Base-by-base conservation (phyloP, 2,797 vertebrate genomes). In the Percopsis omiscomaycus region DNA sequence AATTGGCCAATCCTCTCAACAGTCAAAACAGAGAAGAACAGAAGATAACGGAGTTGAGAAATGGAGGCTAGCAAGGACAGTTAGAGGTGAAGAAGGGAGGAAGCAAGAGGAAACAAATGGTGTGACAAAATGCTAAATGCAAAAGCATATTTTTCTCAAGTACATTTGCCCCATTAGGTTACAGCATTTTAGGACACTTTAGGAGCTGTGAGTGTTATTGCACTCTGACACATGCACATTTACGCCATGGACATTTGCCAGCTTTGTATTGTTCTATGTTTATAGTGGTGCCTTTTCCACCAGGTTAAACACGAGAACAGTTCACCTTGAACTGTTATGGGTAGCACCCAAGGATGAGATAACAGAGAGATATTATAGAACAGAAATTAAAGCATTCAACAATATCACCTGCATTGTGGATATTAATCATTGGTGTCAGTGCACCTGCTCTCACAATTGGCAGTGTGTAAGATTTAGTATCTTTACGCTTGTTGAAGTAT, bases 131-230 rank as follows among this genome's bases (percentile, higher is more conserved):
- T 77, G 71, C 71, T 58, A 71, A 69, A 67, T 57, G 32, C 84
- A 80, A 80, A 76, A 69, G 73, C 57, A 64, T 61, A 69, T 70
- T 75, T 58, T 81, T 79, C 22, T 82, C 61, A 48, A 70, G 77
- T 49, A 73, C 77, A 78, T 79, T 81, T 79, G 79, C 71, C 61
- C 53, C 4, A 57, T 72, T 77, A 78, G 76, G 69, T 64, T 71
- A 32, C 68, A 74, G 63, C 81, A 75, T 78, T 83, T 86, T 75
- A 78, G 54, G 71, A 46, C 62, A 42, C 37, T 42, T 42, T 14
- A 45, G 60, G 73, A 61, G 52, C 61, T 47, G 3, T 52, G 57
- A 49, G 73, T 29, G 78, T 84, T 86, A 86, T 89, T 82, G 50
- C 68, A 28, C 59, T 67, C 48, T 55, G 68, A 62, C 87, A 86